Percentiles rank a stretch among this genome's conserved stretches.
These are phyloP conservation scores for Steatornis caripensis DNA, from an alignment of 2,113 vertebrate species.

Conservation along the genomic window DNA sequence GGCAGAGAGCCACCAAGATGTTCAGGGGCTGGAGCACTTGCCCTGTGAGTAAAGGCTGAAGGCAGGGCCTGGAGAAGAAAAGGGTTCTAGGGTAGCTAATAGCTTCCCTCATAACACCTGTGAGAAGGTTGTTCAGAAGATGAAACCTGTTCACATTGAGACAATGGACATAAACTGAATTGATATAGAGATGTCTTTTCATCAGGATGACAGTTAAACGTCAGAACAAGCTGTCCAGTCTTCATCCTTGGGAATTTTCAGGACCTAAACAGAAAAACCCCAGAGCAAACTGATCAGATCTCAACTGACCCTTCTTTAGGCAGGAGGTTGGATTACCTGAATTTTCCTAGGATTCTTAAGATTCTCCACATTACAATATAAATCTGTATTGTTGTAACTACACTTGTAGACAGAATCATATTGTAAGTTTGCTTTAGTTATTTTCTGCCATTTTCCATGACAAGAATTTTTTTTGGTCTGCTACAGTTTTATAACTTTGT, in stretches of 20 bases:
- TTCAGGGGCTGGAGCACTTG: not conserved
- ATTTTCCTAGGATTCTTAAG: not conserved
- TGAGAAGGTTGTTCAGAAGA: not conserved
- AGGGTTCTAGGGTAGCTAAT: not conserved
- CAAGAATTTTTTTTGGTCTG: not conserved
- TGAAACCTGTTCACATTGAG: too few species aligned
- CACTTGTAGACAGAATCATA: not conserved
- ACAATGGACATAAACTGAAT: not conserved
- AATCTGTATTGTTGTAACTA: not conserved
- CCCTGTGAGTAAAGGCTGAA: not conserved
- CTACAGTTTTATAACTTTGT: not conserved
- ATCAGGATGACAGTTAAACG: not conserved
- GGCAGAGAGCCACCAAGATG: not conserved
- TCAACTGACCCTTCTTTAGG: not conserved
- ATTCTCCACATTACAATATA: not conserved
- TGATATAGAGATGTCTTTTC: not conserved
- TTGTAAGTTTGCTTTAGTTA: rapidly evolving
- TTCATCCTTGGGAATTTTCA: not conserved
- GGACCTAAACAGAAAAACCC: not conserved
- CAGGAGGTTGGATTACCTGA: not conserved
- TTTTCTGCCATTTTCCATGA: not conserved
- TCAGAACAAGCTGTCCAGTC: not conserved
- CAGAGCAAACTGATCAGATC: not conserved
- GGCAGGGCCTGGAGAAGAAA: not conserved
- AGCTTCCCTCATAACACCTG: not conserved